Evolutionary conservation across 2,797 vertebrate genomes (phyloP).

Genomic region (Eulemur mongoz): DNA sequence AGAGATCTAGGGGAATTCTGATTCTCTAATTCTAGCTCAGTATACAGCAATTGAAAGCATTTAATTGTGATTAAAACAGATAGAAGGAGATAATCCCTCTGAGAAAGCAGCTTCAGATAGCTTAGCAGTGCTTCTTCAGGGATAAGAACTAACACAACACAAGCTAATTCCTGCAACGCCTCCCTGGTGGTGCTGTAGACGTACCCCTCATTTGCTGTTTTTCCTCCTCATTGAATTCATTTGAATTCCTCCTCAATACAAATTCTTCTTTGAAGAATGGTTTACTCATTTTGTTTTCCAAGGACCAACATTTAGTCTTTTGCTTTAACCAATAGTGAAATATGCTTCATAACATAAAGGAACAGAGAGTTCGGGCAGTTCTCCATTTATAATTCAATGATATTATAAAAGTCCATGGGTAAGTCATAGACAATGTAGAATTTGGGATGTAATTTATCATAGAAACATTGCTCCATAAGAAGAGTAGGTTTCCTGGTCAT

Average conservation of each 20-base stretch:
- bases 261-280: conserved; percentile 52
- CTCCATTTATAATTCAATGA: background rate
- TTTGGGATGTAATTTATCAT: background rate
- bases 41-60: conserved; percentile 90
- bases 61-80: conserved; percentile 95
- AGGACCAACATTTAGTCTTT: background rate
- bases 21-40: conserved; percentile 84
- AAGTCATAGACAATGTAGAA: background rate
- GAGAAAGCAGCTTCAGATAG: conserved; percentile 92
- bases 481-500: background rate
- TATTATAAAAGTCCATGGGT: background rate
- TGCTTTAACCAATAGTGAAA: conserved; percentile 30
- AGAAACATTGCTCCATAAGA: background rate
- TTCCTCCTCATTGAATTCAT: conserved; percentile 59
- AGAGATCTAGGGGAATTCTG: conserved; percentile 82
- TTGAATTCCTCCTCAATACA: conserved; percentile 25
- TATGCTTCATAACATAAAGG: background rate
- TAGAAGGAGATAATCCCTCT: conserved; percentile 93
- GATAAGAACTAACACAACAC: conserved; percentile 84
- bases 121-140: conserved; percentile 87
- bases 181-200: conserved; percentile 77
- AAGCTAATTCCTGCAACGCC: conserved; percentile 85
- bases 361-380: background rate
- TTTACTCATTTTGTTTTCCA: background rate
- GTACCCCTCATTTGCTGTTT: conserved; percentile 58